A percentile compares a stretch with the other conserved stretches of the same genome.
Evolutionary conservation across 1,140 invertebrate genomes (phyloP).

Genomic region (Diabrotica virgifera): DNA sequence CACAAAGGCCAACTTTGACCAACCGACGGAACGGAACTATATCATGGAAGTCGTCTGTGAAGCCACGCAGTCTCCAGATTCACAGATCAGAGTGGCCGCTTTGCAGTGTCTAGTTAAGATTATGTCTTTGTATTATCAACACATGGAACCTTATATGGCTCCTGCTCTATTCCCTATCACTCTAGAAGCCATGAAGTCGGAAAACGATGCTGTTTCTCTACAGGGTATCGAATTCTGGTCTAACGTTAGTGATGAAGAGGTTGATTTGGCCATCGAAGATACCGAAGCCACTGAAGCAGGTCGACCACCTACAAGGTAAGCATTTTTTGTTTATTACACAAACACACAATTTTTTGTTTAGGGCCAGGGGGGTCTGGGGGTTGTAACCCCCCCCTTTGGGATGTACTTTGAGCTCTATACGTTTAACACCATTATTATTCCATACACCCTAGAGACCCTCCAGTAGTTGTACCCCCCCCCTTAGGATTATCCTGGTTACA

Average conservation of each 20-base stretch:
- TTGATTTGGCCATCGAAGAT: slow-evolving; percentile 92
- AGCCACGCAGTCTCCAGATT: slow-evolving; percentile 80
- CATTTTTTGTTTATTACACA: slow-evolving; percentile 8
- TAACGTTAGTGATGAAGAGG: slow-evolving; percentile 98
- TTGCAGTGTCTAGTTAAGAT: slow-evolving; percentile 99
- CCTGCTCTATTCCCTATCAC: slow-evolving; percentile 98
- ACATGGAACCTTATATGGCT: slow-evolving; percentile 99
- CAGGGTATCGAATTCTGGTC: slow-evolving; percentile 99
- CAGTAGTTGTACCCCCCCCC: too few species aligned
- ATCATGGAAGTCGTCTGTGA: slow-evolving; percentile 99
- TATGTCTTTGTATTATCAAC: slow-evolving; percentile 97
- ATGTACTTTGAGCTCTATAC: too few species aligned
- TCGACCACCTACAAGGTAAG: slow-evolving; percentile 70
- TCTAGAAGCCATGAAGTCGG: slow-evolving; percentile 96
- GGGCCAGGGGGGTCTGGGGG: too few species aligned
- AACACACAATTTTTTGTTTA: too few species aligned
- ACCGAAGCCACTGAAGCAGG: slow-evolving; percentile 91
- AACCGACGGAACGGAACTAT: slow-evolving; percentile 94
- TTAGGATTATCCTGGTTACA: too few species aligned
- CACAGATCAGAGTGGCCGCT: slow-evolving; percentile 89
- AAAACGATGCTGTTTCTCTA: slow-evolving; percentile 91
- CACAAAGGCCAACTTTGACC: slow-evolving; percentile 97
- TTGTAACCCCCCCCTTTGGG: too few species aligned
- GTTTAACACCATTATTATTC: too few species aligned
- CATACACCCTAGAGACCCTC: too few species aligned